These are phyloP conservation scores for Patiria pectinifera DNA, from an alignment of 53 echinoderm and acorn worm genomes.

Conservation along the genomic window DNA sequence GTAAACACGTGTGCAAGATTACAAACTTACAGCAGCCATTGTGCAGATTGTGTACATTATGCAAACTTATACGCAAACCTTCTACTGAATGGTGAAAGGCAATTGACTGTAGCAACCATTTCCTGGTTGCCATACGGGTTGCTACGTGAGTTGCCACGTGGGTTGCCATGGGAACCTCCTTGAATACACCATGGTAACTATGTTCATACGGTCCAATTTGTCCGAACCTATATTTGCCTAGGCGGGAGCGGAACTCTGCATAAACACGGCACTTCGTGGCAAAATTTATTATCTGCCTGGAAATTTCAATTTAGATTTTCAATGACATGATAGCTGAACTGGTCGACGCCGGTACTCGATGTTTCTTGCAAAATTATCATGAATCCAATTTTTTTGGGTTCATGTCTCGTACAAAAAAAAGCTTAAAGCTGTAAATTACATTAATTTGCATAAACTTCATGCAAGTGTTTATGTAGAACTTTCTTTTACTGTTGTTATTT, in stretches of 20 bases:
- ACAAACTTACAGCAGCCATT: background rate
- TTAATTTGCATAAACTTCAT: no score
- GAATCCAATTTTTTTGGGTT: no score
- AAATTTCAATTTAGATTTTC: background rate
- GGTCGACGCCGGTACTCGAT: no score
- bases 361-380: no score
- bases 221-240: background rate
- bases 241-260: background rate
- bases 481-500: no score
- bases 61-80: background rate
- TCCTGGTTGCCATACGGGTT: background rate
- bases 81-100: background rate
- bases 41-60: background rate
- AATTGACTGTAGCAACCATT: background rate
- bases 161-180: conserved; percentile 47
- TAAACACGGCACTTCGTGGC: background rate
- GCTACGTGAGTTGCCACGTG: background rate
- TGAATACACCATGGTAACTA: conserved; percentile 1
- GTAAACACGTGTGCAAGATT: no score
- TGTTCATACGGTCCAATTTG: background rate
- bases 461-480: no score
- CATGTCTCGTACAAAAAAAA: no score
- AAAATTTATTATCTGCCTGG: background rate
- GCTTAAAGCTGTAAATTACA: no score
- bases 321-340: no score